Base-by-base conservation (phyloP, 2,888 invertebrate species). In the Emmelina monodactyla region DNA sequence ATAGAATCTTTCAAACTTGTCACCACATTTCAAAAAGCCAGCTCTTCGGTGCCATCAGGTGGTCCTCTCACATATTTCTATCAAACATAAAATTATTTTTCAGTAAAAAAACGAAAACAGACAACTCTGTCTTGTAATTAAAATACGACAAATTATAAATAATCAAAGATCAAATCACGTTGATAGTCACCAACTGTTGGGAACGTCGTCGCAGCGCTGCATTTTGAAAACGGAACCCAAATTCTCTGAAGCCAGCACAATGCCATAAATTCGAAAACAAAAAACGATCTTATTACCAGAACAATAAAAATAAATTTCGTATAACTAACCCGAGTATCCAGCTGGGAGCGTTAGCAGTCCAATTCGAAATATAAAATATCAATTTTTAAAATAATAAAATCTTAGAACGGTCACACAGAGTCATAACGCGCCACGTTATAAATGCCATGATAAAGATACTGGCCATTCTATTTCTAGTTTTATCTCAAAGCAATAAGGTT, bases 301-400 rank as follows among this genome's bases (percentile, higher is more conserved):
- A 10, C 3, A 36, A 47, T 59, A 65, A 52, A 49, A 56, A 49
- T 46, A 38, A 46, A 49, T 57, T 25, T 25, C 25, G 11, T n/a
- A 43, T 61, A 41, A 37, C 46, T 37, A 37, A 31, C 13, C n/a
- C n/a, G n/a, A n/a, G n/a, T n/a, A n/a, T n/a, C 78, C 78, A 63
- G 76, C 78, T 71, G 76, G 33, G 78, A 50, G 65, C 68, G 76
- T 76, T 69, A 73, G 70, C 76, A 69, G 65, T 55, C 58, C 66
- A 61, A 64, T 68, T 62, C 67, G 53, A 69, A 66, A 73, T 72
- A 75, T 67, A 76, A 75, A 75, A 73, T 73, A 73, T 72, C 70
- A 72, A 71, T 75, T 75, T 73, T 69, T 59, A 58, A 64, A 66
- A 67, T 75, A 72, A 79, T 78, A 78, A 76, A 78, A 75, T 72